A percentile compares a stretch with the other conserved stretches of the same genome.
Evolutionary conservation across 2,888 invertebrate species (phyloP).

Genomic region (Philonicus albiceps): DNA sequence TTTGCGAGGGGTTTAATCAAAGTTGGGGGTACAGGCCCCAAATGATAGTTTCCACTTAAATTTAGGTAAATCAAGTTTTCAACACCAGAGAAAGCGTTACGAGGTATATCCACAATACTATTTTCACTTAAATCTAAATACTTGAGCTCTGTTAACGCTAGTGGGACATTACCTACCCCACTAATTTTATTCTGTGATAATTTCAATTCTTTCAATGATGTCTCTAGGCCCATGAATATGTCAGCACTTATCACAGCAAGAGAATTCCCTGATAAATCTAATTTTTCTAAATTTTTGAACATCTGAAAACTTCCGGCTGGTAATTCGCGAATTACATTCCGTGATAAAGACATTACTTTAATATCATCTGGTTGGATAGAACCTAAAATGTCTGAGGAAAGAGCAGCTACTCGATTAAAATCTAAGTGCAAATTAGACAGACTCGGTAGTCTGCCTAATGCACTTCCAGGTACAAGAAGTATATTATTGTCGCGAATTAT

Average conservation of each 20-base stretch:
- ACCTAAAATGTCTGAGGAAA: slow-evolving; percentile 79
- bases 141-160: slow-evolving; percentile 71
- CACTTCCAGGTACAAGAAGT: slow-evolving; percentile 82
- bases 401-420: slow-evolving; percentile 85
- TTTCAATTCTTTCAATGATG: slow-evolving; percentile 74
- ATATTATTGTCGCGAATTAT: slow-evolving; percentile 88
- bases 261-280: slow-evolving; percentile 84
- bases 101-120: slow-evolving; percentile 75
- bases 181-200: slow-evolving; percentile 78
- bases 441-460: slow-evolving; percentile 79
- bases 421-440: slow-evolving; percentile 79
- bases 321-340: slow-evolving; percentile 87
- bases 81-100: slow-evolving; percentile 73
- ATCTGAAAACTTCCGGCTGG: slow-evolving; percentile 82
- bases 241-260: slow-evolving; percentile 75
- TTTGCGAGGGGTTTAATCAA: slow-evolving; percentile 76
- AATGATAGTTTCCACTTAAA: slow-evolving; percentile 76
- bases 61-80: slow-evolving; percentile 76
- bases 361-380: slow-evolving; percentile 75
- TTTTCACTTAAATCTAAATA: slow-evolving; percentile 82
- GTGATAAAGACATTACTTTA: slow-evolving; percentile 76
- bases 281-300: slow-evolving; percentile 73
- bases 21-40: slow-evolving; percentile 70
- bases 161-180: slow-evolving; percentile 70
- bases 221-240: slow-evolving; percentile 79